A percentile compares a stretch with the other conserved stretches of the same genome.
These are phyloP conservation scores for Piaya cayana DNA, from an alignment of 2,113 vertebrate species.

Conservation along the genomic window DNA sequence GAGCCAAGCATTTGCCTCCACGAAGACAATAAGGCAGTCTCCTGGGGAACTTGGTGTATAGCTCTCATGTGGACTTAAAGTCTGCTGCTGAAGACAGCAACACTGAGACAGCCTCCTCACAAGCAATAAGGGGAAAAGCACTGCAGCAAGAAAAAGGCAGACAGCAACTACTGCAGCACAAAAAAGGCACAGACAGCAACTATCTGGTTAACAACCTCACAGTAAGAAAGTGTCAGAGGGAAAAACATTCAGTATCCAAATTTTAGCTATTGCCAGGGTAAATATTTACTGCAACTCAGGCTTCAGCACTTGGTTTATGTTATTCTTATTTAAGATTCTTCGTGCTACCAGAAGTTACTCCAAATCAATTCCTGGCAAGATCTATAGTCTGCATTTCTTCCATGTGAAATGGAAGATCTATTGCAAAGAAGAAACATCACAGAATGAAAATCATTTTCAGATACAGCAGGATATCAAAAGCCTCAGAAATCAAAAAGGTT, in stretches of 20 bases:
- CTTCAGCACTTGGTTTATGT: background rate
- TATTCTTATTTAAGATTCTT: background rate
- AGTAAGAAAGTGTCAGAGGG: background rate
- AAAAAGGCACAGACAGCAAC: background rate
- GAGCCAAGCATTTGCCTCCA: background rate
- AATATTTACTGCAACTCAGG: background rate
- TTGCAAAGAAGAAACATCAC: background rate
- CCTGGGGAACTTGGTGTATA: background rate
- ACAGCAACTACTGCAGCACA: background rate
- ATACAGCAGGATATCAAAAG: background rate
- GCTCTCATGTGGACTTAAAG: background rate
- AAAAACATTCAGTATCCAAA: background rate
- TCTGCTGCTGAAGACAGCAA: background rate
- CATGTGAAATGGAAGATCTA: background rate
- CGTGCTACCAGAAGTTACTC: background rate
- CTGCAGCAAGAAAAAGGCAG: background rate
- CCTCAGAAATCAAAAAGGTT: background rate
- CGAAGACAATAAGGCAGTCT: background rate
- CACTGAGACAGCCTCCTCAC: background rate
- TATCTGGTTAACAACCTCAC: background rate
- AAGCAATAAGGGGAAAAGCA: background rate
- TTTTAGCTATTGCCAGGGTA: background rate
- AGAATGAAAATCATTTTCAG: slow-evolving; percentile 14
- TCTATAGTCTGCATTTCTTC: background rate
- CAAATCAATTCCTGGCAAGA: background rate